Evolutionary conservation across 2,797 vertebrate species (phyloP).

Genomic region (Cichlasoma orientale): DNA sequence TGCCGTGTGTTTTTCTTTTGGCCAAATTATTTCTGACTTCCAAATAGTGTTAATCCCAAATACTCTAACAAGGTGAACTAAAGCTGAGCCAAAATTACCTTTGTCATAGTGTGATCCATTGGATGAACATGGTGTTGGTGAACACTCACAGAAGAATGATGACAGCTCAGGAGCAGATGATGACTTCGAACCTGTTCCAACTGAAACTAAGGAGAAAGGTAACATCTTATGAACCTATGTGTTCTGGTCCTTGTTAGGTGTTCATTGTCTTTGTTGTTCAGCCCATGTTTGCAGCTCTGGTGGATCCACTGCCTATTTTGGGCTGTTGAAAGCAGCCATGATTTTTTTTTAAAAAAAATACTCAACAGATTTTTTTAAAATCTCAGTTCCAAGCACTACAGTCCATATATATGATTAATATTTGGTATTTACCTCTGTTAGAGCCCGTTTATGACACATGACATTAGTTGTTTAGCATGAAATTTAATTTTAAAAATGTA

Average conservation of each 20-base stretch:
- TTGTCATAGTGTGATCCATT: neutral
- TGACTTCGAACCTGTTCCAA: neutral
- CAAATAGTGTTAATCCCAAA: neutral
- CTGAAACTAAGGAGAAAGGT: neutral
- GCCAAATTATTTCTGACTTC: neutral
- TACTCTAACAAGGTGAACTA: no score
- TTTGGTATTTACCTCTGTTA: neutral
- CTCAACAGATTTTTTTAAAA: neutral
- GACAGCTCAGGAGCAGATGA: neutral
- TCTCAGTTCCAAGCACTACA: neutral
- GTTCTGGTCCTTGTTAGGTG: neutral
- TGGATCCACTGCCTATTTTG: neutral
- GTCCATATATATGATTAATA: neutral
- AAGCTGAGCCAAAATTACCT: neutral
- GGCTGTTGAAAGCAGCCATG: neutral
- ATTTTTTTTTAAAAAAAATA: neutral
- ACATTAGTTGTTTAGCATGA: neutral
- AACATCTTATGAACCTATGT: neutral
- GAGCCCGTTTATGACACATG: neutral
- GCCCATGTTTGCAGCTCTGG: neutral
- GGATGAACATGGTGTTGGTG: neutral
- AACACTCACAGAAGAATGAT: neutral
- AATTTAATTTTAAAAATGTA: neutral
- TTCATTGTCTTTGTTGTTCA: neutral
- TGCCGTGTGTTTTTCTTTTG: no score